These are phyloP conservation scores for Pristionchus japonicus DNA, from an alignment of 2,888 invertebrate species.

Conservation along the genomic window DNA sequence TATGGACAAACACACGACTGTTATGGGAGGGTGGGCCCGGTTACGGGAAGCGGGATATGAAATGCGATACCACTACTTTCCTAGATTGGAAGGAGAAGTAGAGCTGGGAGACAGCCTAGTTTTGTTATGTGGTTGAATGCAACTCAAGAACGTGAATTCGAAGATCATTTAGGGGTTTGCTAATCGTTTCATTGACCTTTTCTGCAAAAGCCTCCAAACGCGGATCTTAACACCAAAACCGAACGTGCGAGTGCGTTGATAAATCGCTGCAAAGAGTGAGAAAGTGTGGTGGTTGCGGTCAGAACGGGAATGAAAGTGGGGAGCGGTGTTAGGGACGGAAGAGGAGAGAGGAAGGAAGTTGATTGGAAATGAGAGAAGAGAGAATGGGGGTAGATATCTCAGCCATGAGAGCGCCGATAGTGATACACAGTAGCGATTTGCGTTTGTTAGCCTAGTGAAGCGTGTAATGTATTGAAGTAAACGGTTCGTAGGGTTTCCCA, in stretches of 20 bases:
- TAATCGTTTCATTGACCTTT: too few relatives aligned
- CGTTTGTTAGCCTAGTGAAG: not conserved
- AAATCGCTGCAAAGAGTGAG: not conserved
- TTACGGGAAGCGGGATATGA: not conserved
- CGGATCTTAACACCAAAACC: not conserved
- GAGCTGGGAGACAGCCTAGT: too few relatives aligned
- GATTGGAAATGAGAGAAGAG: slow-evolving; percentile 27
- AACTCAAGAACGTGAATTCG: too few relatives aligned
- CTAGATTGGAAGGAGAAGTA: not conserved
- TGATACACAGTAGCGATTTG: not conserved
- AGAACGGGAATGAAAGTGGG: slow-evolving; percentile 9
- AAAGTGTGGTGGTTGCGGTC: not conserved
- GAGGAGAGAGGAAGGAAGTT: not conserved
- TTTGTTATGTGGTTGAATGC: too few relatives aligned
- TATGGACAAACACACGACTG: not conserved
- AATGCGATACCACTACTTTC: not conserved
- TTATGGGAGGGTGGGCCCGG: not conserved
- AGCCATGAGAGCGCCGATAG: not conserved
- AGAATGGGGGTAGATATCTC: not conserved
- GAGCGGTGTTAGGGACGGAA: not conserved
- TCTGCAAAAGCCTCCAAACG: too few relatives aligned
- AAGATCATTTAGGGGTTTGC: too few relatives aligned
- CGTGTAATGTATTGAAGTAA: not conserved
- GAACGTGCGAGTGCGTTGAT: not conserved
- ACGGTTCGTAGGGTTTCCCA: too few relatives aligned